Evolutionary conservation across 1,140 invertebrate genomes (phyloP).

Genomic region (Drosophila baimaii): DNA sequence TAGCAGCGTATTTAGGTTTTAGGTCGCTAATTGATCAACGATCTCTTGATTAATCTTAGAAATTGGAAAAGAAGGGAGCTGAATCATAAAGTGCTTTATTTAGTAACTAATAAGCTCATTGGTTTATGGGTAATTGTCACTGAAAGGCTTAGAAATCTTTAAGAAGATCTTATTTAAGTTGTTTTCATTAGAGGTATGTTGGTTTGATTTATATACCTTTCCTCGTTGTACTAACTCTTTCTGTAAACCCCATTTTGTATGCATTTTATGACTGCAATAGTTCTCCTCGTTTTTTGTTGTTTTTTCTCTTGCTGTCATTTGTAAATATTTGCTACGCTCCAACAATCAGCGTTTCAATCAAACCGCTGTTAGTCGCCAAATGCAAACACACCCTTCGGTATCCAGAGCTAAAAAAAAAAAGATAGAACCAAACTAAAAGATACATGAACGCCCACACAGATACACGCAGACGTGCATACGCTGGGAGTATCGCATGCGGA

Average conservation of each 20-base stretch:
- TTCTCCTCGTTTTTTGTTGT: slow-evolving; percentile 16
- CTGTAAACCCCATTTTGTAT: slow-evolving; percentile 30
- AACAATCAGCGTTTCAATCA: slow-evolving; percentile 61
- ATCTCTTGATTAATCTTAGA: background rate
- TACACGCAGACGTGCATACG: slow-evolving; percentile 21
- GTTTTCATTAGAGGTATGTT: background rate
- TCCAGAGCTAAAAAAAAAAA: background rate
- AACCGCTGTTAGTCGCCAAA: slow-evolving; percentile 43
- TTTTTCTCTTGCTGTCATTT: slow-evolving; percentile 47
- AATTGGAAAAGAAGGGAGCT: background rate
- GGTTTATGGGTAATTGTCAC: background rate
- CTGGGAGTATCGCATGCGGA: slow-evolving; percentile 32
- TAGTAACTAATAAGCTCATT: background rate
- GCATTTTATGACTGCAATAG: slow-evolving; percentile 24
- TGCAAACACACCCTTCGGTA: slow-evolving; percentile 43
- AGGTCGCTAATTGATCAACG: slow-evolving; percentile 26
- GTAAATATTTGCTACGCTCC: slow-evolving; percentile 57
- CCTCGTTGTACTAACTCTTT: slow-evolving; percentile 18
- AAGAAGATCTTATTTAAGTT: background rate
- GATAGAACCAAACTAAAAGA: slow-evolving; percentile 16
- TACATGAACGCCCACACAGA: slow-evolving; percentile 35
- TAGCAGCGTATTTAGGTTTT: slow-evolving; percentile 47
- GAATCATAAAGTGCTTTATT: background rate
- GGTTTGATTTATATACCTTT: background rate
- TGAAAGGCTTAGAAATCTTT: background rate